phyloP scores from a whole-genome alignment of 2,888 invertebrate species.

The Apocheima hispidaria region DNA sequence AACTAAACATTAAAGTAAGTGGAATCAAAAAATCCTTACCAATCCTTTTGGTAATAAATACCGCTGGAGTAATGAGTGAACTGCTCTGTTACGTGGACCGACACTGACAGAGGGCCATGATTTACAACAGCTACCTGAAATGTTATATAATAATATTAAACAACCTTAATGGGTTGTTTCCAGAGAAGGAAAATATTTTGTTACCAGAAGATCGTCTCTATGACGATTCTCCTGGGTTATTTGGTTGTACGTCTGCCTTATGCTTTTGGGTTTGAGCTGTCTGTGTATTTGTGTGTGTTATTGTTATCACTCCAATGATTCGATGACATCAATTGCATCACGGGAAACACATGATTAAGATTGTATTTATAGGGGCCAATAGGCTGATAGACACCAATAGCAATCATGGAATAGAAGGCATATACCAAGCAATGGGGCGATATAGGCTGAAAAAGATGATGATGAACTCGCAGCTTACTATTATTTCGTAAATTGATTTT shows the following conservation, averaged over 20 bases:
- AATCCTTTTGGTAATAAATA: constrained; percentile 63
- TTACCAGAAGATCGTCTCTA: not conserved
- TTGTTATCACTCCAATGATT: too few species aligned
- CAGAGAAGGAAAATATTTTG: not conserved
- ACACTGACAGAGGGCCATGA: constrained; percentile 95
- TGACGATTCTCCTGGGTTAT: too few species aligned
- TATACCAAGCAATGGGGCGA: too few species aligned
- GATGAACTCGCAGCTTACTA: too few species aligned
- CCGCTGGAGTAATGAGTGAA: constrained; percentile 62
- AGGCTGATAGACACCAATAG: too few species aligned
- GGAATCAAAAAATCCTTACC: constrained; percentile 52
- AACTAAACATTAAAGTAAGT: not conserved
- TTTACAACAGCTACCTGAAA: constrained; percentile 90
- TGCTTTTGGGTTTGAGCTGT: too few species aligned
- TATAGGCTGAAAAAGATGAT: not conserved
- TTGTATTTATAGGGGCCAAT: too few species aligned
- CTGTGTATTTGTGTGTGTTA: too few species aligned
- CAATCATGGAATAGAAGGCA: not conserved
- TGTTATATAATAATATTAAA: constrained; percentile 4
- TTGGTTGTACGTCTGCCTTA: too few species aligned
- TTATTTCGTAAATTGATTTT: too few species aligned
- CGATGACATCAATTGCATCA: too few species aligned
- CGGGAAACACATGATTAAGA: too few species aligned
- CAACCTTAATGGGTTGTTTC: not conserved
- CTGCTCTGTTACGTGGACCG: constrained; percentile 90